Evolutionary conservation across 2,797 vertebrate species (phyloP), one percentile per base, ranked within the genome.

Genomic region (Myripristis murdjan): DNA sequence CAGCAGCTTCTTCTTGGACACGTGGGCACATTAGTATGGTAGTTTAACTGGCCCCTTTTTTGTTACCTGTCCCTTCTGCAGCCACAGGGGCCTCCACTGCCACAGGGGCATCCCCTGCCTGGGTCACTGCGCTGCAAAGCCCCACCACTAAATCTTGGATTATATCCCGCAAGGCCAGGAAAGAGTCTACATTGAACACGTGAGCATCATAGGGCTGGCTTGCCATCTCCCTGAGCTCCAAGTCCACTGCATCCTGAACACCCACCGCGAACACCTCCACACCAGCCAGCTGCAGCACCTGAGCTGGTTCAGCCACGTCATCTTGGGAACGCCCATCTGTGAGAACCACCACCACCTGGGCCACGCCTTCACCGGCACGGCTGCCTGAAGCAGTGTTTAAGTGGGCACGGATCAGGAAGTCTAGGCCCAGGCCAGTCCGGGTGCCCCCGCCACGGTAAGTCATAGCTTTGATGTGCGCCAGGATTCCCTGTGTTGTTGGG

Each of bases 1-100:
- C 86, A 82, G 79, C 79, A 73, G 60, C 43, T 62, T 79, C 57
- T 51, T 76, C 63, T 78, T 76, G 82, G 81, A 87, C 84, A 87
- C 74, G 74, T 82, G 70, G 72, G 69, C 70, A 77, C 66, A 83
- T 87, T 88, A 94, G 93, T 92, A 76, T 86, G 86, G 87, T 91
- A 85, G 86, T 79, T 86, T 82, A 81, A 77, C 86, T 87, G 90
- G 86, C 89, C 82, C 85, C 79, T 76, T 65, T 3, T 83, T 80
- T 70, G 58, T 96, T 97, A 97, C 97, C 96, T 96, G 95, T 95
- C 91, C 95, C 84, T 93, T 93, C 94, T 93, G 93, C 94, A 92
- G 91, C 80, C 90, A 91, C 87, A 81, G 88, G 93, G 88, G 90
- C 93, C 75, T 96, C 94, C 70, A 83, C 82, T 64, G 78, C 81